These are phyloP conservation scores for Misgurnus anguillicaudatus DNA, from an alignment of 2,113 vertebrate genomes.

Conservation along the genomic window DNA sequence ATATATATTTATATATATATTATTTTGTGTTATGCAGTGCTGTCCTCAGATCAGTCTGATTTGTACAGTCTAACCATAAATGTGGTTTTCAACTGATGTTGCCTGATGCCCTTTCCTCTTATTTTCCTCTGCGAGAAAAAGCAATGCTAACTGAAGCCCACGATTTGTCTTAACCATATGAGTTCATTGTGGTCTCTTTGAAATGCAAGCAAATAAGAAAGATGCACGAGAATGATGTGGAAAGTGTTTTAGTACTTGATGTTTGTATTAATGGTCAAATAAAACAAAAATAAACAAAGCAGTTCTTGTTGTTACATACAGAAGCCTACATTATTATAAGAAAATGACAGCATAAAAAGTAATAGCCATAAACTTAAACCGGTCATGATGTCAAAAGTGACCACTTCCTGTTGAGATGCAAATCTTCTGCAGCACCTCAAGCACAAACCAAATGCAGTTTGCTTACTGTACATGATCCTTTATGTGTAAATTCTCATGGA, in stretches of 20 bases:
- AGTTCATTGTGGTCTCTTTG: not conserved
- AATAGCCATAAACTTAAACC: too few relatives aligned
- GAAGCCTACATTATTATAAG: too few relatives aligned
- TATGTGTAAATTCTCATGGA: not conserved
- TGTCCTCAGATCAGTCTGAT: too few relatives aligned
- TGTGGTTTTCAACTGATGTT: constrained; percentile 10
- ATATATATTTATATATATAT: too few relatives aligned
- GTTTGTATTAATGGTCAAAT: too few relatives aligned
- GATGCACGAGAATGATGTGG: not conserved
- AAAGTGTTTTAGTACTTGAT: not conserved
- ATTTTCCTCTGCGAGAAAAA: not conserved
- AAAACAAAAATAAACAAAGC: too few relatives aligned
- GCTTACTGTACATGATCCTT: not conserved
- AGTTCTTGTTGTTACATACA: too few relatives aligned
- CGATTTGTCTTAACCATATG: not conserved
- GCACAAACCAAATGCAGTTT: not conserved
- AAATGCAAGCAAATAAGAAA: not conserved
- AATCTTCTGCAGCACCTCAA: not conserved
- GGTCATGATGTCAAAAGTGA: not conserved
- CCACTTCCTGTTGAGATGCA: constrained; percentile 25
- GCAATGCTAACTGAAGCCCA: not conserved
- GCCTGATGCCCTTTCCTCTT: not conserved
- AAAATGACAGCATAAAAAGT: too few relatives aligned
- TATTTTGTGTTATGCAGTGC: too few relatives aligned
- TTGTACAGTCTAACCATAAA: not conserved